Percentiles rank a stretch among this genome's conserved stretches.
phyloP scores from a whole-genome alignment of 92 coral and sea anemone genomes.

The Parazoanthus swiftii region DNA sequence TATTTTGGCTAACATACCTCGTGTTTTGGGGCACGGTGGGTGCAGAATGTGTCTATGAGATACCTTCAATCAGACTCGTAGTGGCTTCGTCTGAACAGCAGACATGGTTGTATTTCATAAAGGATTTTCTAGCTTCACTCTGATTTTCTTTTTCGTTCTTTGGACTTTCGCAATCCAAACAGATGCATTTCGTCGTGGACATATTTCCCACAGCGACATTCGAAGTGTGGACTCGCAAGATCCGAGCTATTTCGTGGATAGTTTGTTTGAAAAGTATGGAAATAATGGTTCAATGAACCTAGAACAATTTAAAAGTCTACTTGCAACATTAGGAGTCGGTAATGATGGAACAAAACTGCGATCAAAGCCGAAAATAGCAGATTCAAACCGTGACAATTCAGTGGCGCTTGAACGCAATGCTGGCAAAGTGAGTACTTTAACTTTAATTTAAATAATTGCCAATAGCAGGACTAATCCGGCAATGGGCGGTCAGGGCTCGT shows the following conservation, averaged over 20 bases:
- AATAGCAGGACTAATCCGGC: too few relatives aligned
- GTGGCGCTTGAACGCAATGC: not conserved
- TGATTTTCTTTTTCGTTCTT: not conserved
- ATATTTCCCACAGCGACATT: slow-evolving; percentile 61
- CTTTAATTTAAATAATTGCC: too few relatives aligned
- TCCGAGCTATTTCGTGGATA: slow-evolving; percentile 56
- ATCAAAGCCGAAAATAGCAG: not conserved
- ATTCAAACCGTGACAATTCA: not conserved
- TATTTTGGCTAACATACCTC: too few relatives aligned
- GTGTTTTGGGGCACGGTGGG: not conserved
- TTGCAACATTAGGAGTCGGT: slow-evolving; percentile 63
- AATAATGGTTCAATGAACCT: slow-evolving; percentile 61
- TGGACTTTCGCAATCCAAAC: slow-evolving; percentile 10
- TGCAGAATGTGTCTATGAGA: not conserved
- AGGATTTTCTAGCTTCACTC: not conserved
- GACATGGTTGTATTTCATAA: not conserved
- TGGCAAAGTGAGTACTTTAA: slow-evolving; percentile 37
- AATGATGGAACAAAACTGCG: slow-evolving; percentile 26
- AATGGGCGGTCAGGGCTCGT: too few relatives aligned
- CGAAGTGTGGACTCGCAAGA: slow-evolving; percentile 63
- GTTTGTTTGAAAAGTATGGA: slow-evolving; percentile 70
- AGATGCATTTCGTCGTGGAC: slow-evolving; percentile 14
- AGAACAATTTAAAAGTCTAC: slow-evolving; percentile 52
- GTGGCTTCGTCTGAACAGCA: not conserved
- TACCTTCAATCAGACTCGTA: not conserved